Evolutionary conservation across 2,888 invertebrate genomes (phyloP), one percentile per base, ranked within the genome.

Genomic region (Volucella inanis): DNA sequence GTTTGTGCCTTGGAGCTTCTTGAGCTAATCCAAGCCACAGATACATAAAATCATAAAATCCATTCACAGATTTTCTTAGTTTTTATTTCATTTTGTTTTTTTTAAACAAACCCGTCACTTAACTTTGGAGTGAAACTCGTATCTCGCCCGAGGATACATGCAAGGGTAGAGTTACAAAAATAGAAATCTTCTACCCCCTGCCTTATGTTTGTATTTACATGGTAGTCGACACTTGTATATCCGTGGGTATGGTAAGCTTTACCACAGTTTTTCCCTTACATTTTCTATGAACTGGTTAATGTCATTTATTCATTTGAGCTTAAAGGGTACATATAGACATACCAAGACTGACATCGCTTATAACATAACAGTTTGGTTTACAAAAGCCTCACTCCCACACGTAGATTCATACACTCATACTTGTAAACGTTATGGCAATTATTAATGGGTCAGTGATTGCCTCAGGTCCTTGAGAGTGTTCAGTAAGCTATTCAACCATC

Each of bases 361-460:
- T 54, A 43, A 22, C n/a, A 38, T 31, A 31, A 31, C 6, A 0
- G 31, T 31, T 31, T 31, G 6, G 31, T 31, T 22, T 22, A 22
- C 22, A 22, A 22, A 22, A 31, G 31, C 6, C 6, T 31, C 31
- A 31, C 6, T 31, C 31, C 31, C 31, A n/a, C 38, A 18, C 31
- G 55, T 31, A 47, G 43, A 47, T 31, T 59, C 10, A 70, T 38
- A 57, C 45, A 64, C 52, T 43, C 49, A 55, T 52, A 31, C 80
- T 65, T 9, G 10, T 9, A 45, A 12, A 18, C 55, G 22, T 43
- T n/a, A 68, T 64, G 71, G 50, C 65, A 82, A 87, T 87, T 87
- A 87, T 79, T 87, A 87, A 87, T 84, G 83, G 87, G 75, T 87
- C 87, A 80, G 52, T 87, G 75, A 87, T 80, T 87, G 64, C 76